These are phyloP conservation scores for Mimachlamys varia DNA, from an alignment of 2,888 invertebrate species.

Conservation along the genomic window DNA sequence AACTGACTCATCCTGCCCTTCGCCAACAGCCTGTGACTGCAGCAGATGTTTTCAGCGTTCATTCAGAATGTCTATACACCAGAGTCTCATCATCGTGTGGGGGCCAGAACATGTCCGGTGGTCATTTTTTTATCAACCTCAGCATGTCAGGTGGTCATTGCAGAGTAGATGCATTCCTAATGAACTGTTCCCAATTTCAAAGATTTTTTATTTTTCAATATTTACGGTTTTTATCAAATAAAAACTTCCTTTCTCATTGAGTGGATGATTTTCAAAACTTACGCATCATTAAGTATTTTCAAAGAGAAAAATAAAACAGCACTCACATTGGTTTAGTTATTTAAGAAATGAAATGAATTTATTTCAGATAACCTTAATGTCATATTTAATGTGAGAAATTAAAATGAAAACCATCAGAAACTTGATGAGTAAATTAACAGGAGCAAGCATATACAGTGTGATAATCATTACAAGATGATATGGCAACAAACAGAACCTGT, in stretches of 20 bases:
- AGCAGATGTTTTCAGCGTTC: conserved; percentile 20
- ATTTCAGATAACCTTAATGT: neutral
- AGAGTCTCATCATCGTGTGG: neutral
- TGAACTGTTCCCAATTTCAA: neutral
- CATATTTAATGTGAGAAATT: neutral
- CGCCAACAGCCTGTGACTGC: neutral
- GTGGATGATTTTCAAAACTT: too few species aligned
- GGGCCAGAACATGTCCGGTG: neutral
- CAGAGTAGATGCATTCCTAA: neutral
- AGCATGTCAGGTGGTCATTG: neutral
- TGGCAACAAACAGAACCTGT: too few species aligned
- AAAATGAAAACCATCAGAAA: neutral
- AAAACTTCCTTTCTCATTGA: too few species aligned
- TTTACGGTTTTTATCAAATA: neutral
- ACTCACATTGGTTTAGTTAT: too few species aligned
- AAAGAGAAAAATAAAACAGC: too few species aligned
- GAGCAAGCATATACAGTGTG: too few species aligned
- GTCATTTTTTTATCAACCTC: neutral
- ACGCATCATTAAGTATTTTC: too few species aligned
- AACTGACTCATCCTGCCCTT: neutral
- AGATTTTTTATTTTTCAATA: too few species aligned
- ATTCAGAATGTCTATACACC: neutral
- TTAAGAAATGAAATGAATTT: neutral
- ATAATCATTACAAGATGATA: too few species aligned
- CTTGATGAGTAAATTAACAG: too few species aligned